Base-by-base conservation (phyloP, 2,797 vertebrate species). In the Strix occidentalis region DNA sequence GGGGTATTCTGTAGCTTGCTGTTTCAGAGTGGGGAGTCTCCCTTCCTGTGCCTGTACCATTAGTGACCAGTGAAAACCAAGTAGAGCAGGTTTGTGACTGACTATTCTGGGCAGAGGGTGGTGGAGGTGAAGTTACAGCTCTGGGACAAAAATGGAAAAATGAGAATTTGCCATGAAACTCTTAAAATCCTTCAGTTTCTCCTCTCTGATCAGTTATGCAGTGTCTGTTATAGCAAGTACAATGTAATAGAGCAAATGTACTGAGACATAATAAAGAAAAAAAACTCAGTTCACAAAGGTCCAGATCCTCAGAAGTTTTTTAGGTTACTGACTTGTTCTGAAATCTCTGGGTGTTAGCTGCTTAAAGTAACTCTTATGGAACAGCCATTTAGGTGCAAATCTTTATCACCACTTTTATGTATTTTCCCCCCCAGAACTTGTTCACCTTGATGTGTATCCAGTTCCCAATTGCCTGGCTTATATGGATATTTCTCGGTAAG, bases 401-500 rank as follows among this genome's bases (percentile, higher is more conserved):
- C n/a, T 90, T 75, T 68, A 81, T 88, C 37, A 19, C 54, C 10
- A 6, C 41, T 60, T 97, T 66, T 85, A 11, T 17, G 76, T 95
- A 4, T 95, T 92, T 71, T 91, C 39, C 11, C 15, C 82, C 81
- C 79, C 98, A 99, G 99, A 99, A 98, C 98, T 99, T 83, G 98
- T 96, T 90, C 98, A 98, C 84, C 98, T 99, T 87, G 99, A 99
- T 93, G 98, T 99, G 92, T 99, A 98, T 97, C 99, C 99, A 35
- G 98, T 98, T 96, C 99, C 99, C 51, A 98, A 98, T 96, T 98
- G 98, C 96, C 98, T 99, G 33, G 98, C 98, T 84, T 99, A 98
- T 93, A 98, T 99, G 99, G 99, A 99, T 98, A 94, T 99, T 97
- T 99, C 99, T 72, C 99, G 99, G 99, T 99, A 98, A 98, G 98